These are phyloP conservation scores for Pinna nobilis DNA, from an alignment of 1,140 invertebrate genomes.

Conservation along the genomic window DNA sequence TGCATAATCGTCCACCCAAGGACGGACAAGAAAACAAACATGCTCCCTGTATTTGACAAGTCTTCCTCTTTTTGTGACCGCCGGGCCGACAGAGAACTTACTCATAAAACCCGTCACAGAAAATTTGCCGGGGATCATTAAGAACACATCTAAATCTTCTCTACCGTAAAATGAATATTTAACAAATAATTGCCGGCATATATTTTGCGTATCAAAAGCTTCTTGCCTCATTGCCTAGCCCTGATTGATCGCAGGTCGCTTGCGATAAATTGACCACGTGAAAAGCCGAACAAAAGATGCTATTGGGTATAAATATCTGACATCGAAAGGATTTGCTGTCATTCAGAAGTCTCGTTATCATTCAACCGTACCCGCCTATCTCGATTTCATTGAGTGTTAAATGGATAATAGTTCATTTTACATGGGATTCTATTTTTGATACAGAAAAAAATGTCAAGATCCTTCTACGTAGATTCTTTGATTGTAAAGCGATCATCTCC, in stretches of 20 bases:
- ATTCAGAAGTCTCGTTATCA: constrained; percentile 21
- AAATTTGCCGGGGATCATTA: constrained; percentile 33
- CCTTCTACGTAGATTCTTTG: constrained; percentile 57
- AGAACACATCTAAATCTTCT: constrained; percentile 31
- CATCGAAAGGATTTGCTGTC: constrained; percentile 33
- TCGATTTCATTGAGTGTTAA: constrained; percentile 15
- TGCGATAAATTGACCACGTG: constrained; percentile 45
- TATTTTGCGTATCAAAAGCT: constrained; percentile 38
- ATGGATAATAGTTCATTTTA: background rate
- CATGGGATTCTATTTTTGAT: constrained; percentile 1
- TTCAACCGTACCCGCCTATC: constrained; percentile 30
- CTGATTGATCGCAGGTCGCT: constrained; percentile 42
- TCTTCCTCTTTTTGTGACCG: background rate
- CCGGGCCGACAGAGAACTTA: background rate
- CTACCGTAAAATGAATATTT: constrained; percentile 49
- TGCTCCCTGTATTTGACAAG: background rate
- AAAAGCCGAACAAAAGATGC: constrained; percentile 37
- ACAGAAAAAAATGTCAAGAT: constrained; percentile 50
- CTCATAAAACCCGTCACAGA: constrained; percentile 15
- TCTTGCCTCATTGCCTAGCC: constrained; percentile 14
- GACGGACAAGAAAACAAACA: constrained; percentile 27
- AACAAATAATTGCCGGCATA: constrained; percentile 35
- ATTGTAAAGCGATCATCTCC: constrained; percentile 49
- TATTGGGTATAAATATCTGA: constrained; percentile 41
- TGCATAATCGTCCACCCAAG: constrained; percentile 7